These are phyloP conservation scores for Drosophila ironensis DNA, from an alignment of 1,140 invertebrate genomes.

Conservation along the genomic window DNA sequence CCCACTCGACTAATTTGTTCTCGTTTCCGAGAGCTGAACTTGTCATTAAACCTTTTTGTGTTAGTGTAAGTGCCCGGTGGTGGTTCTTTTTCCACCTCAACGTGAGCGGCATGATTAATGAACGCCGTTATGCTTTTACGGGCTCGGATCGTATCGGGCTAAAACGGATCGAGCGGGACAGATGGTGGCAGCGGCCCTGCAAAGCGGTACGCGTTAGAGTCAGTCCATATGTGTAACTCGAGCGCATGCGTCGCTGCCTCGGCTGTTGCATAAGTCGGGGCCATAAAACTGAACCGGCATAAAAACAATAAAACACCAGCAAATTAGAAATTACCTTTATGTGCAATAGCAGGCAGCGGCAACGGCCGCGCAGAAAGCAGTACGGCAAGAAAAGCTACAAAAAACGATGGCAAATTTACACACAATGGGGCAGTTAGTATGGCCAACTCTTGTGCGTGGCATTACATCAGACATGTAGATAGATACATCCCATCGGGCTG, in stretches of 20 bases:
- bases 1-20: conserved; percentile 14
- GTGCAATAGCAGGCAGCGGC: conserved; percentile 45
- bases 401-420: conserved; percentile 79
- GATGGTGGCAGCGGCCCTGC: background rate
- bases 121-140: conserved; percentile 75
- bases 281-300: conserved; percentile 56
- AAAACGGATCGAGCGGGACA: conserved; percentile 1
- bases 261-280: conserved; percentile 56
- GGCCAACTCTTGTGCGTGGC: conserved; percentile 56
- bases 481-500: conserved; percentile 51
- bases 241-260: conserved; percentile 58
- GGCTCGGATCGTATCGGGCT: conserved; percentile 1
- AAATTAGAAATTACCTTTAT: conserved; percentile 80
- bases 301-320: conserved; percentile 77
- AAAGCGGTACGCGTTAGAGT: conserved; percentile 45
- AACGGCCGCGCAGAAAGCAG: background rate
- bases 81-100: conserved; percentile 28
- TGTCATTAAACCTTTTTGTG: conserved; percentile 1
- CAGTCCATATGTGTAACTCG: conserved; percentile 55
- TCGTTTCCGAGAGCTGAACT: conserved; percentile 7
- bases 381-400: conserved; percentile 9
- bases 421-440: conserved; percentile 61
- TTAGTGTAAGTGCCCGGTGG: conserved; percentile 26
- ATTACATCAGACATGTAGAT: conserved; percentile 58
- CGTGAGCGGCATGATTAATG: conserved; percentile 71